Conservation (phyloP, 2,888 invertebrate species). For the Teleogryllus oceanicus region DNA sequence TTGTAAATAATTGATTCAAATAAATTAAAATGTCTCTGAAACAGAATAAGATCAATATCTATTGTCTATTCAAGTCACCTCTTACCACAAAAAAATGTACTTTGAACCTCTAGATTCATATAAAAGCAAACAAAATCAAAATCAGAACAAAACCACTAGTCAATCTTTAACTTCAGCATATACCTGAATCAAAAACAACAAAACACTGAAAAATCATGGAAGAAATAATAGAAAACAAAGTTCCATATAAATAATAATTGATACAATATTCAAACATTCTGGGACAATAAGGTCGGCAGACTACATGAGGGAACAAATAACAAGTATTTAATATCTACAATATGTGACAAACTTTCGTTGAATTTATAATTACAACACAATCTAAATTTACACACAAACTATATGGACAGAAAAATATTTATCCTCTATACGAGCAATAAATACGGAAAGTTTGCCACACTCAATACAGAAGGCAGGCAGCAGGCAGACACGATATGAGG, state of each 20-base stretch:
- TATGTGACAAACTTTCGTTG: not conserved
- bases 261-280: conserved; percentile 22
- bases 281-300: not conserved
- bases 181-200: conserved; percentile 19
- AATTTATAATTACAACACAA: too few relatives aligned
- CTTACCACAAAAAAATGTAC: too few relatives aligned
- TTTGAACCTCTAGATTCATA: not conserved
- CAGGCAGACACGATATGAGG: conserved; percentile 20
- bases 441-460: not conserved
- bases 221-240: not conserved
- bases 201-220: conserved; percentile 18
- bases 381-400: too few relatives aligned
- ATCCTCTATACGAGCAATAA: too few relatives aligned
- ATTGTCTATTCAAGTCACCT: too few relatives aligned
- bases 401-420: too few relatives aligned
- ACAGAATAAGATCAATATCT: not conserved
- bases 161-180: conserved; percentile 23
- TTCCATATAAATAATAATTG: conserved; percentile 20
- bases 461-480: conserved; percentile 12
- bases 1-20: not conserved
- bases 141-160: conserved; percentile 25
- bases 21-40: not conserved
- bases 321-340: conserved; percentile 31
- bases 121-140: not conserved
- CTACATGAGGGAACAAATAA: conserved; percentile 25